Evolutionary conservation across 2,113 vertebrate genomes (phyloP).

Genomic region (Channa argus): DNA sequence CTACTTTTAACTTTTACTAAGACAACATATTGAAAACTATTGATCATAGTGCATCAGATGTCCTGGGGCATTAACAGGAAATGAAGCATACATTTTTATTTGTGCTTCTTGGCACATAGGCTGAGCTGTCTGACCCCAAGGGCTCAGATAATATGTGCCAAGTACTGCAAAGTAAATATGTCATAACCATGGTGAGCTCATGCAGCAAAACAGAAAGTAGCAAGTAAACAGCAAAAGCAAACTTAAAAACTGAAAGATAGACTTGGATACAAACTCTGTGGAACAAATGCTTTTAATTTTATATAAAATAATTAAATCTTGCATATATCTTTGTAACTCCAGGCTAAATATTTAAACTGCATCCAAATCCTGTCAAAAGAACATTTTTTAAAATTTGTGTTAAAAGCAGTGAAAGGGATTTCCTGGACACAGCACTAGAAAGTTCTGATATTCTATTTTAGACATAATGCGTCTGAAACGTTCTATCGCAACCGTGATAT

Average conservation of each 20-base stretch:
- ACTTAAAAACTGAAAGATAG: background rate
- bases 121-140: background rate
- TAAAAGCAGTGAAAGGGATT: too few relatives aligned
- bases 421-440: too few relatives aligned
- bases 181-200: background rate
- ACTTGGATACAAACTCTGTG: too few relatives aligned
- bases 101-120: background rate
- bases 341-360: too few relatives aligned
- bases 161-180: constrained; percentile 8
- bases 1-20: background rate
- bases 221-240: background rate
- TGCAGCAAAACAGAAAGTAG: background rate
- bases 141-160: background rate
- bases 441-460: too few relatives aligned
- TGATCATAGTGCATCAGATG: background rate
- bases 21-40: background rate
- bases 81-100: background rate
- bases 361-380: too few relatives aligned
- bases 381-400: too few relatives aligned
- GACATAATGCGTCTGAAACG: too few relatives aligned
- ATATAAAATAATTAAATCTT: too few relatives aligned
- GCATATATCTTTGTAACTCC: too few relatives aligned
- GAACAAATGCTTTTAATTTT: too few relatives aligned
- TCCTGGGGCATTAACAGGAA: background rate
- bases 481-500: too few relatives aligned